Conservation (phyloP, 1,140 invertebrate genomes). For the Leptonema lineaticorne region DNA sequence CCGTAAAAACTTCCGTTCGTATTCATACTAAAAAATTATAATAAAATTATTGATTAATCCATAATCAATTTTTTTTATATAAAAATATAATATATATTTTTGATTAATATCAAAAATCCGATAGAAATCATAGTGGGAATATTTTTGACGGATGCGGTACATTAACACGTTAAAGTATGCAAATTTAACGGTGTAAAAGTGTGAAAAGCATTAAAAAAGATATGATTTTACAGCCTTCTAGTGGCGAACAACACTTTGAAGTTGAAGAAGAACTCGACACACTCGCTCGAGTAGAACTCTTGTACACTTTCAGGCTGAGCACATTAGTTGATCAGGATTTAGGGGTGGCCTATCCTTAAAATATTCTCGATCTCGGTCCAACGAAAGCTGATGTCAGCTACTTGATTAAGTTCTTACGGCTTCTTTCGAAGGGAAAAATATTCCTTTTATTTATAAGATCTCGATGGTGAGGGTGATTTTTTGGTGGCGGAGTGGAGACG, state of each 20-base stretch:
- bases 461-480: not conserved
- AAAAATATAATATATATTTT: too few relatives aligned
- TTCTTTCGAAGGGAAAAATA: slow-evolving; percentile 40
- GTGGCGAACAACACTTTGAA: slow-evolving; percentile 2
- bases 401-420: slow-evolving; percentile 43
- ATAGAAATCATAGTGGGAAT: too few relatives aligned
- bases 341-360: slow-evolving; percentile 39
- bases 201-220: not conserved
- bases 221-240: slow-evolving; percentile 12
- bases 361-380: slow-evolving; percentile 35
- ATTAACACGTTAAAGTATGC: too few relatives aligned
- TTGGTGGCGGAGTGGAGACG: not conserved
- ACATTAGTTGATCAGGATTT: slow-evolving; percentile 35
- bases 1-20: too few relatives aligned
- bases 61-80: too few relatives aligned
- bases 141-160: too few relatives aligned
- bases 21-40: too few relatives aligned
- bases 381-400: slow-evolving; percentile 43
- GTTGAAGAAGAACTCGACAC: slow-evolving; percentile 21
- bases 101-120: too few relatives aligned
- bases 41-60: too few relatives aligned
- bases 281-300: slow-evolving; percentile 28
- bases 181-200: not conserved
- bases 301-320: slow-evolving; percentile 31
- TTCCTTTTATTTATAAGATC: slow-evolving; percentile 43